Conservation (phyloP, 2,888 invertebrate species). For the Papilio elwesi region DNA sequence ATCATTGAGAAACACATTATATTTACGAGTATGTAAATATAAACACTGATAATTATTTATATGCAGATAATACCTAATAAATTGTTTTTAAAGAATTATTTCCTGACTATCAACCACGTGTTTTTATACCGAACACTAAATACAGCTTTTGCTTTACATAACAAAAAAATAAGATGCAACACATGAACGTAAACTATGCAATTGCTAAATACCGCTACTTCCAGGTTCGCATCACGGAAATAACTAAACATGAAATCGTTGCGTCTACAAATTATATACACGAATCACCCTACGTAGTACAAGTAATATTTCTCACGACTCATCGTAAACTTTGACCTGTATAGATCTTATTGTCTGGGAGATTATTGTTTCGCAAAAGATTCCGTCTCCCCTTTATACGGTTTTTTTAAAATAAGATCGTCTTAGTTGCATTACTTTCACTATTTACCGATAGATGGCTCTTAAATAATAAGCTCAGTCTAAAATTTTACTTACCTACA, state of each 20-base stretch:
- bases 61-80: slow-evolving; percentile 22
- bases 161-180: not conserved
- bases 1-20: slow-evolving; percentile 30
- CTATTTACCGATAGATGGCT: slow-evolving; percentile 31
- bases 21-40: slow-evolving; percentile 29
- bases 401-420: not conserved
- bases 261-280: slow-evolving; percentile 68
- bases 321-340: slow-evolving; percentile 69
- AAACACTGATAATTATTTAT: slow-evolving; percentile 35
- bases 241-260: slow-evolving; percentile 69
- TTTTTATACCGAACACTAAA: slow-evolving; percentile 5
- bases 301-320: slow-evolving; percentile 66
- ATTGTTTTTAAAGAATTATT: slow-evolving; percentile 28
- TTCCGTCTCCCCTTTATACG: slow-evolving; percentile 63
- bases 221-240: slow-evolving; percentile 66
- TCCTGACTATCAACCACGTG: slow-evolving; percentile 22
- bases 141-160: not conserved
- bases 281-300: slow-evolving; percentile 66
- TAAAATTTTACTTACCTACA: no score
- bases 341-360: slow-evolving; percentile 65
- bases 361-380: slow-evolving; percentile 71
- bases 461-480: not conserved
- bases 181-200: not conserved
- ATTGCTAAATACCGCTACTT: slow-evolving; percentile 61
- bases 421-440: slow-evolving; percentile 2